phyloP scores from a whole-genome alignment of 2,888 invertebrate species.

The Sphecodes monilicornis region DNA sequence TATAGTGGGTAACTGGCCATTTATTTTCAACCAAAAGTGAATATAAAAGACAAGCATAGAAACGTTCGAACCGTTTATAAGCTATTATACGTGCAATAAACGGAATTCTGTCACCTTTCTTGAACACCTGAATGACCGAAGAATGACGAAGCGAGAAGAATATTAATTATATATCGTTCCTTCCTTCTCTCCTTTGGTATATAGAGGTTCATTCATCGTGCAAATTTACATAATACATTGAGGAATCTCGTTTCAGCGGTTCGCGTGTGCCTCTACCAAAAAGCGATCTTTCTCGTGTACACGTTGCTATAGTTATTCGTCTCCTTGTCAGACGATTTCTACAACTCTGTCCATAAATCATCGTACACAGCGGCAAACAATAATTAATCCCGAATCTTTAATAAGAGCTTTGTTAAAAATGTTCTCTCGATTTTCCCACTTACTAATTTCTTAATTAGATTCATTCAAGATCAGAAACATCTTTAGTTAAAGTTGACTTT shows the following conservation, averaged over 20 bases:
- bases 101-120: slow-evolving; percentile 82
- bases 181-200: slow-evolving; percentile 63
- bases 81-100: slow-evolving; percentile 80
- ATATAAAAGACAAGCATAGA: slow-evolving; percentile 42
- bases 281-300: not conserved
- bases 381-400: not conserved
- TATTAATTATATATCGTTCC: slow-evolving; percentile 75
- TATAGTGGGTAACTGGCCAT: not conserved
- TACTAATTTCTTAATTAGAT: too few relatives aligned
- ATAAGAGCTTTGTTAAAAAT: not conserved
- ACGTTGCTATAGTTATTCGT: not conserved
- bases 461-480: too few relatives aligned
- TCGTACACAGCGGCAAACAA: not conserved
- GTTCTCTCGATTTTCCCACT: not conserved
- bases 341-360: not conserved
- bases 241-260: not conserved
- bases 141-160: slow-evolving; percentile 79
- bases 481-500: too few relatives aligned
- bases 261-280: not conserved
- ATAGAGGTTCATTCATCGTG: slow-evolving; percentile 59
- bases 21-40: not conserved
- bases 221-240: slow-evolving; percentile 51
- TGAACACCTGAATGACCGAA: slow-evolving; percentile 80
- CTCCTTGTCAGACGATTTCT: not conserved
- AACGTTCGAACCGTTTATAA: slow-evolving; percentile 60